Percentiles rank a stretch among this genome's conserved stretches.
Evolutionary conservation across 2,113 vertebrate genomes (phyloP).

Genomic region (Xyrauchen texanus): DNA sequence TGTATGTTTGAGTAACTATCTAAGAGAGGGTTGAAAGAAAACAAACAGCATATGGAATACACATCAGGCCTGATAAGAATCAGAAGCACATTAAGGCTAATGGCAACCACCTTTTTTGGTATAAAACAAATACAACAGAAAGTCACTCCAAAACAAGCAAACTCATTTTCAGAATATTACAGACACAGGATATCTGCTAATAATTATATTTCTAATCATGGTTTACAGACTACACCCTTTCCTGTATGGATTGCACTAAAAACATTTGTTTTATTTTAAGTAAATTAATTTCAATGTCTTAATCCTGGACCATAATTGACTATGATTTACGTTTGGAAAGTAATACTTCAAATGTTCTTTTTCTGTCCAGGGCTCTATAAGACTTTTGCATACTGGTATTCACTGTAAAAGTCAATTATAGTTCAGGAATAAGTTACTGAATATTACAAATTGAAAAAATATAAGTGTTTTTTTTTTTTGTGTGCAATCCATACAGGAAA

Average conservation of each 20-base stretch:
- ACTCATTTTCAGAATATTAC: background rate
- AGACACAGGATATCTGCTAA: background rate
- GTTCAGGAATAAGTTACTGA: background rate
- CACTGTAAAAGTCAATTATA: no score
- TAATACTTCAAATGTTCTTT: no score
- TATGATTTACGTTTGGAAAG: no score
- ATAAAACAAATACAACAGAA: conserved; percentile 49
- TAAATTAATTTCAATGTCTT: background rate
- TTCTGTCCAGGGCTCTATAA: no score
- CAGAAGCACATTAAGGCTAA: conserved; percentile 62
- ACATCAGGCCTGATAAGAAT: conserved; percentile 69
- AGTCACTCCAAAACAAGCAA: conserved; percentile 41
- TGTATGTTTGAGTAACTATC: conserved; percentile 36
- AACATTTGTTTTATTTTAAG: background rate
- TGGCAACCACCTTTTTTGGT: conserved; percentile 64
- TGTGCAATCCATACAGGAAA: background rate
- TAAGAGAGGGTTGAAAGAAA: conserved; percentile 46
- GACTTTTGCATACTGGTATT: no score
- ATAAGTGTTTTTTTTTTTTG: background rate
- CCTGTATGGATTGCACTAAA: background rate
- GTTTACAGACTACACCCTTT: background rate
- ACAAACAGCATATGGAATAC: conserved; percentile 65
- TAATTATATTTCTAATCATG: background rate
- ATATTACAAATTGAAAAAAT: background rate
- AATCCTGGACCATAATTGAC: no score